These are phyloP conservation scores for Callochromis pleurospilus DNA, from an alignment of 2,113 vertebrate species.

Conservation along the genomic window DNA sequence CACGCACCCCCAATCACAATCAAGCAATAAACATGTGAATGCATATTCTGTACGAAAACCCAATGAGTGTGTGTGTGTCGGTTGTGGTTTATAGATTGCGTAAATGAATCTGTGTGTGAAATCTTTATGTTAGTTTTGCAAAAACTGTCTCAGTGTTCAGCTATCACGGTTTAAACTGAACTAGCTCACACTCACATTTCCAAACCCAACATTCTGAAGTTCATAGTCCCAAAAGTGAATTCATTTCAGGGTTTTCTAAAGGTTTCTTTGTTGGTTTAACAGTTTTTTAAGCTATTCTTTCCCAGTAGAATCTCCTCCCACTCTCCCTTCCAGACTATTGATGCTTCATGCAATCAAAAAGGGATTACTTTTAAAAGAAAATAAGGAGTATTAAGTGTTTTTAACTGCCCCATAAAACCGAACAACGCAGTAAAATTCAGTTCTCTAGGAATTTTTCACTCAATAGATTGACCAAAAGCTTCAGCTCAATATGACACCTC, in stretches of 20 bases:
- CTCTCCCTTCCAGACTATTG: background rate
- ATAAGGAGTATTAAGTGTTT: no score
- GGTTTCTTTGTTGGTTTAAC: background rate
- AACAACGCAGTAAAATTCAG: background rate
- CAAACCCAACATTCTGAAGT: background rate
- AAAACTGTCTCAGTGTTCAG: background rate
- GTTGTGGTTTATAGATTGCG: background rate
- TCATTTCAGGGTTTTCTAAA: background rate
- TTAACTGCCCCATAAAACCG: background rate
- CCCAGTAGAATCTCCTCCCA: background rate
- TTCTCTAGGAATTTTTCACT: background rate
- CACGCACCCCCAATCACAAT: background rate
- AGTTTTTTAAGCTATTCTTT: background rate
- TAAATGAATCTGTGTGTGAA: background rate
- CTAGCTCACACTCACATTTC: background rate
- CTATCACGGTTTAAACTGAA: background rate
- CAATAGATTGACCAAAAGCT: background rate
- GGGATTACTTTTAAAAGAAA: background rate
- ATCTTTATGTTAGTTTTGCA: background rate
- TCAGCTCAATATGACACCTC: background rate
- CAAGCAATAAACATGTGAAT: background rate
- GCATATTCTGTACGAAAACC: background rate
- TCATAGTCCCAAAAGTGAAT: background rate
- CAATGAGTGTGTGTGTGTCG: background rate
- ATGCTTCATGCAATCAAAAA: background rate